phyloP scores from a whole-genome alignment of 2,797 vertebrate species.

The Xiphorhynchus erythropygius region DNA sequence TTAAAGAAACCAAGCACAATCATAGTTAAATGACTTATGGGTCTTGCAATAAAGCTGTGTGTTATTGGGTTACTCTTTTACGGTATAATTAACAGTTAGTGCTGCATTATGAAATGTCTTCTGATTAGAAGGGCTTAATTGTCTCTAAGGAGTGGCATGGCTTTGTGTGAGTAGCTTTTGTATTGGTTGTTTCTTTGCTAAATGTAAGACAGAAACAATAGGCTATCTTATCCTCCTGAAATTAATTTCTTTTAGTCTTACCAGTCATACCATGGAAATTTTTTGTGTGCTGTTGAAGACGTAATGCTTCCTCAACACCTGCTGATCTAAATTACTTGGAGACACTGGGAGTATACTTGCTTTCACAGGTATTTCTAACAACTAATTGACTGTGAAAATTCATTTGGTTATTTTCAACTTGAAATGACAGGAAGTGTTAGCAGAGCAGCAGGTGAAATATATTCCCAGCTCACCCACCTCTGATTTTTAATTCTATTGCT shows the following conservation, averaged over 20 bases:
- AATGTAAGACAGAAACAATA: background rate
- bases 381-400: conserved; percentile 73
- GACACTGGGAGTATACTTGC: conserved; percentile 41
- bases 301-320: conserved; percentile 33
- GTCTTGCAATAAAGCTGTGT: background rate
- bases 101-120: background rate
- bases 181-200: background rate
- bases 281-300: conserved; percentile 11
- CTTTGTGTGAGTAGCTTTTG: background rate
- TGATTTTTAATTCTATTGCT: conserved; percentile 4
- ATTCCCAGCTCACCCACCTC: conserved; percentile 10
- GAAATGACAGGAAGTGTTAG: conserved; percentile 53
- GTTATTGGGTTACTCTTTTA: background rate
- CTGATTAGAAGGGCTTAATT: background rate
- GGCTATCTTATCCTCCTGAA: background rate
- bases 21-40: background rate
- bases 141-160: background rate
- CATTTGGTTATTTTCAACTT: conserved; percentile 58
- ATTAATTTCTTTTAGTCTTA: conserved; percentile 30
- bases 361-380: conserved; percentile 66
- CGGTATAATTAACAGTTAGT: background rate
- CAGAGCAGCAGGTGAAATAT: conserved; percentile 17
- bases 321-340: conserved; percentile 69
- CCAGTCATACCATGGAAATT: background rate
- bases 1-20: background rate